A percentile compares a stretch with the other conserved stretches of the same genome.
phyloP scores from a whole-genome alignment of 2,888 invertebrate genomes.

The Drosophila ustulata region DNA sequence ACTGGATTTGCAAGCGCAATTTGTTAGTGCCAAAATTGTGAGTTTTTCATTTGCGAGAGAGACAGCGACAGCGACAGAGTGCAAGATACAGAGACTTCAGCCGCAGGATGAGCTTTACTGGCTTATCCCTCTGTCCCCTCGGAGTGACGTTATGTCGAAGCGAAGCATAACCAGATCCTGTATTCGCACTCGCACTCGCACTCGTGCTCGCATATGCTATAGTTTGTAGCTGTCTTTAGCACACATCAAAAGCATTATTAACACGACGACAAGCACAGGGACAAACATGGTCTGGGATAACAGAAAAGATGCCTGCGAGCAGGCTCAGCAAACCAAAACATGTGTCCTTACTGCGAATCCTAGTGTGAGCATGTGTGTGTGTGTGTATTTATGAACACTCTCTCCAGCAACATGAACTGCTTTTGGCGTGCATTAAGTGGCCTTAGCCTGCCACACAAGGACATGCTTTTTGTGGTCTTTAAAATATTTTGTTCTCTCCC shows the following conservation, averaged over 20 bases:
- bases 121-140: constrained; percentile 2
- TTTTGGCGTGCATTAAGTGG: constrained; percentile 82
- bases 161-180: constrained; percentile 10
- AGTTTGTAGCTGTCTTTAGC: constrained; percentile 77
- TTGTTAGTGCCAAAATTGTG: constrained; percentile 43
- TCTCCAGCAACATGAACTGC: constrained; percentile 63
- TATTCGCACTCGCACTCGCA: neutral
- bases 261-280: constrained; percentile 66
- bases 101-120: constrained; percentile 32
- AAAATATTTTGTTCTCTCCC: constrained; percentile 52
- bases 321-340: constrained; percentile 74
- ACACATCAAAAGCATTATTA: constrained; percentile 80
- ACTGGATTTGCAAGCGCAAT: constrained; percentile 42
- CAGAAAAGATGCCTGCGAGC: constrained; percentile 73
- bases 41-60: constrained; percentile 40
- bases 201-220: constrained; percentile 36
- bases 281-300: constrained; percentile 56
- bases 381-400: constrained; percentile 61
- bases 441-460: constrained; percentile 79
- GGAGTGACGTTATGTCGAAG: neutral
- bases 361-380: constrained; percentile 16
- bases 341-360: constrained; percentile 66
- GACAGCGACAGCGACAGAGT: neutral
- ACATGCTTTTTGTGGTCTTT: constrained; percentile 79
- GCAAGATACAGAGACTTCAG: constrained; percentile 9